Conservation (phyloP, 2,797 vertebrate species). For the Spinus olivaceus region DNA sequence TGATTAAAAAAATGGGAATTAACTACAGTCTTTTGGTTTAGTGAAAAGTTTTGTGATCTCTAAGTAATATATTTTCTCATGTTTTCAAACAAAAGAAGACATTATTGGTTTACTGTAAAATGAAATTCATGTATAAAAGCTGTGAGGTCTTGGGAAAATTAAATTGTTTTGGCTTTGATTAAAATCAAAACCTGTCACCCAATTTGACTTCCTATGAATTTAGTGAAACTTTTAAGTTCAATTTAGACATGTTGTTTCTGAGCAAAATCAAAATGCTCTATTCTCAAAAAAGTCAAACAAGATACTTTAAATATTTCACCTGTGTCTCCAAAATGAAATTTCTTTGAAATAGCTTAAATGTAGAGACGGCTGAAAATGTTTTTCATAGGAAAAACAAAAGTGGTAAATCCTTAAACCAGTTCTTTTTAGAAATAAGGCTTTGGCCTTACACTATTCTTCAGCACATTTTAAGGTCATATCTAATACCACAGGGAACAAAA, state of each 20-base stretch:
- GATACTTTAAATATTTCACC: neutral
- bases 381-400: neutral
- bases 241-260: neutral
- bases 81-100: neutral
- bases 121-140: neutral
- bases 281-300: neutral
- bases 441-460: neutral
- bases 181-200: neutral
- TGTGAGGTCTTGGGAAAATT: neutral
- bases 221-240: neutral
- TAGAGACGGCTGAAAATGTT: neutral
- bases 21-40: neutral
- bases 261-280: neutral
- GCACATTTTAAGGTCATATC: neutral
- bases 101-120: neutral
- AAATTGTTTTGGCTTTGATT: neutral
- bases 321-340: neutral
- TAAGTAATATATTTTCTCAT: neutral
- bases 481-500: neutral
- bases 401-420: neutral
- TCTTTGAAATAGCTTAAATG: neutral
- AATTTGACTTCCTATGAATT: neutral
- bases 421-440: neutral
- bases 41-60: neutral
- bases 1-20: neutral